Evolutionary conservation across 1,140 invertebrate genomes (phyloP).

Genomic region (Hestina assimilis): DNA sequence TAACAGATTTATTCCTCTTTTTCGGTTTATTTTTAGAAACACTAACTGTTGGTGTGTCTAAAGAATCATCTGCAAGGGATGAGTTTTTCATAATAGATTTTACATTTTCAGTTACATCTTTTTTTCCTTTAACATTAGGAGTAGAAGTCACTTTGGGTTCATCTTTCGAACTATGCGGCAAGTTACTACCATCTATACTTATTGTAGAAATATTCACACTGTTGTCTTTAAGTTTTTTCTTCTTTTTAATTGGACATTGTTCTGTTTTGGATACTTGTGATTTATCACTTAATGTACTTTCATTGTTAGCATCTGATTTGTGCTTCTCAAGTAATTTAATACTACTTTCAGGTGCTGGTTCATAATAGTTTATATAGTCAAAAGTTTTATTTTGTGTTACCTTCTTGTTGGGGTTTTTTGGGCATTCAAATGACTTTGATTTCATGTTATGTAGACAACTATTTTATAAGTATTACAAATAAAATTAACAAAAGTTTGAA

Average conservation of each 20-base stretch:
- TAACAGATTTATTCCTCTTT: slow-evolving; percentile 67
- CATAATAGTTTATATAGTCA: slow-evolving; percentile 51
- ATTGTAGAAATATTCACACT: slow-evolving; percentile 31
- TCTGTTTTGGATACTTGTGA: slow-evolving; percentile 5
- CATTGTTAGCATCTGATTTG: slow-evolving; percentile 22
- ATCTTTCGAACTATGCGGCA: slow-evolving; percentile 12
- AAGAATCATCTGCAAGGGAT: background rate
- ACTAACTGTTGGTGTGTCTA: slow-evolving; percentile 20
- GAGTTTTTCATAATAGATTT: slow-evolving; percentile 36
- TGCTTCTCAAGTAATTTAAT: slow-evolving; percentile 22
- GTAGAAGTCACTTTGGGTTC: slow-evolving; percentile 41
- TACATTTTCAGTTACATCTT: slow-evolving; percentile 22
- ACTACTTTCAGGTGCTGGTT: slow-evolving; percentile 41
- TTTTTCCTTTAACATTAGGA: slow-evolving; percentile 25
- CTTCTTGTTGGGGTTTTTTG: slow-evolving; percentile 21
- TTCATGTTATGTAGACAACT: slow-evolving; percentile 27
- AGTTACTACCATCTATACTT: slow-evolving; percentile 31
- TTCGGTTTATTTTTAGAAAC: slow-evolving; percentile 40
- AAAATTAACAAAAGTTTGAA: too few species aligned
- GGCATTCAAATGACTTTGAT: slow-evolving; percentile 41
- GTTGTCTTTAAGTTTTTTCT: slow-evolving; percentile 36
- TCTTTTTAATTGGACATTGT: slow-evolving; percentile 32
- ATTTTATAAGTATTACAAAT: background rate
- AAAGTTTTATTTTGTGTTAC: slow-evolving; percentile 39
- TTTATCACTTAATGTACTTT: slow-evolving; percentile 23